A percentile compares a stretch with the other conserved stretches of the same genome.
Conservation (phyloP, 2,888 invertebrate genomes). For the Charanyca ferruginea region DNA sequence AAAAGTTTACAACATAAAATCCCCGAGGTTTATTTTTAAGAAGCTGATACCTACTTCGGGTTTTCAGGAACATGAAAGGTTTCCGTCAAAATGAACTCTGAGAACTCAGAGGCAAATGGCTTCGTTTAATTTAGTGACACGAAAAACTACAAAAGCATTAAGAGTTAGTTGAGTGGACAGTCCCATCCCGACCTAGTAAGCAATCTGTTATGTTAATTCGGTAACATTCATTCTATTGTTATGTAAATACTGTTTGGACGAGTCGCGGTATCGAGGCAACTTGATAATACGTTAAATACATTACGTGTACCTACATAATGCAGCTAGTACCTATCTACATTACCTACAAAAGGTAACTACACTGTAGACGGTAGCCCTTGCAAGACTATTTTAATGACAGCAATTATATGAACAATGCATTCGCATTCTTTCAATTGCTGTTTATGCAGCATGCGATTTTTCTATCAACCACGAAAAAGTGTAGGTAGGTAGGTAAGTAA, state of each 20-base stretch:
- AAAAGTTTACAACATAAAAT: neutral
- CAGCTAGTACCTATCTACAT: slow-evolving; percentile 17
- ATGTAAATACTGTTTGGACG: slow-evolving; percentile 77
- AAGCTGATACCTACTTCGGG: neutral
- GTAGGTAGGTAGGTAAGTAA: too few species aligned
- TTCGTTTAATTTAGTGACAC: slow-evolving; percentile 27
- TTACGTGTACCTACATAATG: slow-evolving; percentile 54
- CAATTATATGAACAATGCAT: slow-evolving; percentile 43
- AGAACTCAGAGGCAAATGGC: neutral
- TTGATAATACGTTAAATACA: slow-evolving; percentile 65
- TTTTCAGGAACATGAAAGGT: neutral
- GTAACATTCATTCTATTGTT: slow-evolving; percentile 80
- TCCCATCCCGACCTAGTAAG: slow-evolving; percentile 78
- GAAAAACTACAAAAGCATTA: slow-evolving; percentile 27
- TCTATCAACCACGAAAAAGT: neutral
- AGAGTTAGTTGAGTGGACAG: slow-evolving; percentile 54
- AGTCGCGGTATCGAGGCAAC: slow-evolving; percentile 58
- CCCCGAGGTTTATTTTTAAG: neutral
- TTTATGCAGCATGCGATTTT: slow-evolving; percentile 32
- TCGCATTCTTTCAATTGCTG: slow-evolving; percentile 45
- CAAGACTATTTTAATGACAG: slow-evolving; percentile 32
- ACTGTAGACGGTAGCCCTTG: slow-evolving; percentile 20
- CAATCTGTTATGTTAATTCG: slow-evolving; percentile 84
- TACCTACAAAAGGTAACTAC: slow-evolving; percentile 21
- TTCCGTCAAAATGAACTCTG: neutral